These are phyloP conservation scores for Pterostichus niger DNA, from an alignment of 2,888 invertebrate species.

Conservation along the genomic window DNA sequence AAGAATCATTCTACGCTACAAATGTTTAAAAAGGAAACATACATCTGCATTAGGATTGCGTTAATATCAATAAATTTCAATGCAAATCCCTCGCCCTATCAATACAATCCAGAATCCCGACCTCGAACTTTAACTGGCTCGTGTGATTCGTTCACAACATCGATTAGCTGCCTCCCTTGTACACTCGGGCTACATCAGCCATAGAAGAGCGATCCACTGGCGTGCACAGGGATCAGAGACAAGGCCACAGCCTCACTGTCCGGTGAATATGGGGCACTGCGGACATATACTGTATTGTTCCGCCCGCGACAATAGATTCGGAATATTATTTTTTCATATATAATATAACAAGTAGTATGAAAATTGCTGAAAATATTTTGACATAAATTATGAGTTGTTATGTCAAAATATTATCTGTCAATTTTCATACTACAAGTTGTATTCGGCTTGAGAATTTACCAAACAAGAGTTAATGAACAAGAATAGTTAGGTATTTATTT, in stretches of 20 bases:
- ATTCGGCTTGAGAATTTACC: too few species aligned
- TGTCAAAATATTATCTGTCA: too few species aligned
- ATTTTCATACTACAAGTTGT: too few species aligned
- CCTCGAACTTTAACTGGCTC: slow-evolving; percentile 62
- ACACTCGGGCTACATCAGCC: slow-evolving; percentile 13
- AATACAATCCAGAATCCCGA: slow-evolving; percentile 56
- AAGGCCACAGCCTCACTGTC: neutral
- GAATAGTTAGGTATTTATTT: too few species aligned
- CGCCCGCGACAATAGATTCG: too few species aligned
- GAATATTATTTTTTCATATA: too few species aligned
- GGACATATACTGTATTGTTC: too few species aligned
- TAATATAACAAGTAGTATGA: too few species aligned
- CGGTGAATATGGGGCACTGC: slow-evolving; percentile 36
- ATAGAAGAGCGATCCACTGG: slow-evolving; percentile 1
- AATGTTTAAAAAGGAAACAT: neutral
- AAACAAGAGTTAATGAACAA: too few species aligned
- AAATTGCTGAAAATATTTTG: too few species aligned
- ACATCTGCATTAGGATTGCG: neutral
- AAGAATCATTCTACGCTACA: neutral
- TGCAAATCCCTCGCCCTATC: slow-evolving; percentile 30
- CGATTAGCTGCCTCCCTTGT: slow-evolving; percentile 46
- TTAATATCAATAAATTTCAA: slow-evolving; percentile 32
- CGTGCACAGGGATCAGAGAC: neutral
- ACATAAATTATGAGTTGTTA: too few species aligned
- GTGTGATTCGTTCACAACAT: slow-evolving; percentile 56